Evolutionary conservation across 2,888 invertebrate species (phyloP).

Genomic region (Hyppa rectilinea): DNA sequence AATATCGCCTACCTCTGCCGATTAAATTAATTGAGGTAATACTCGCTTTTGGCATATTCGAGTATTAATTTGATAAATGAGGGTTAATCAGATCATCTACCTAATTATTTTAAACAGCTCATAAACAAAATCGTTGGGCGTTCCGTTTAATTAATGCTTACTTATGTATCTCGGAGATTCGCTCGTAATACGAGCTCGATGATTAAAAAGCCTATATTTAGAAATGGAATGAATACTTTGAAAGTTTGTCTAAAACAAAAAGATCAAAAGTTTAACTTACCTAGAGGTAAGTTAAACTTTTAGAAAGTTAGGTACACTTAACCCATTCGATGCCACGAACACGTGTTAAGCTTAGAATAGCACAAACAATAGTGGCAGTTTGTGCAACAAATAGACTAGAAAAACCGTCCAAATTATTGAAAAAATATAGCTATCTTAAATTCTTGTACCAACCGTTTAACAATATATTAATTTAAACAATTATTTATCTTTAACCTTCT

Average conservation of each 20-base stretch:
- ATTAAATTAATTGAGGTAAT: constrained; percentile 85
- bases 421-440: not conserved
- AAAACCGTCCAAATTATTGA: not conserved
- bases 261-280: not conserved
- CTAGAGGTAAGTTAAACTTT: too few species aligned
- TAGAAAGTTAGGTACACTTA: too few species aligned
- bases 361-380: too few species aligned
- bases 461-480: constrained; percentile 40
- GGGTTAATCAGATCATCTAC: constrained; percentile 78
- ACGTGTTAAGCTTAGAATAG: too few species aligned
- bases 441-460: constrained; percentile 19
- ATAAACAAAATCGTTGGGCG: constrained; percentile 70
- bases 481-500: constrained; percentile 55
- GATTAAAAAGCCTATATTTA: constrained; percentile 32
- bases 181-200: constrained; percentile 28
- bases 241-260: constrained; percentile 16
- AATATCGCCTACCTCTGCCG: constrained; percentile 75
- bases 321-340: too few species aligned
- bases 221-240: constrained; percentile 17
- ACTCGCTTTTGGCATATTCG: constrained; percentile 79
- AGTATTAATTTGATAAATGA: constrained; percentile 84
- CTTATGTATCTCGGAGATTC: constrained; percentile 58
- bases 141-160: constrained; percentile 68
- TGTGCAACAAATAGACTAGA: not conserved
- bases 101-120: constrained; percentile 86